These are phyloP conservation scores for Macrotis lagotis DNA, from an alignment of 2,113 vertebrate genomes.

Conservation along the genomic window DNA sequence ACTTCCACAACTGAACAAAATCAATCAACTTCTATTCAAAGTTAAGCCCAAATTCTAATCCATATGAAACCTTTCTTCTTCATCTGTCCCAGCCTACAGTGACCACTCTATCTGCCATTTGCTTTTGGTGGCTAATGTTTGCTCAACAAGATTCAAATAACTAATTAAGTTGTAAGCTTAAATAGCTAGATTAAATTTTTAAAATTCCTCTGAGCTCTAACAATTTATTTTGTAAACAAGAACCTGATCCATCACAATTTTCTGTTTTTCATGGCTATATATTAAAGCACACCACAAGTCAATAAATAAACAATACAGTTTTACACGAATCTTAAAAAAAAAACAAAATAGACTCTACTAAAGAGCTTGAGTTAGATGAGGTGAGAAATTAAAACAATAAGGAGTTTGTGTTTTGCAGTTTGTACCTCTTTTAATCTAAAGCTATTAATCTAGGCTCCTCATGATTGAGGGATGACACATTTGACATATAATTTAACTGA, in stretches of 20 bases:
- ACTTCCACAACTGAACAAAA: background rate
- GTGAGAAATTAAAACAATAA: background rate
- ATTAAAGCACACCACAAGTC: background rate
- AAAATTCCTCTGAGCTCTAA: background rate
- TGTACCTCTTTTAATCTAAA: background rate
- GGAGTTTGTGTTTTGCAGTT: background rate
- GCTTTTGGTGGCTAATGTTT: background rate
- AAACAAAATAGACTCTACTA: background rate
- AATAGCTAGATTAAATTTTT: background rate
- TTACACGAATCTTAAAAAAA: background rate
- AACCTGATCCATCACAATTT: no score
- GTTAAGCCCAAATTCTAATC: background rate
- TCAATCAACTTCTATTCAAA: background rate
- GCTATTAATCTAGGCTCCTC: background rate
- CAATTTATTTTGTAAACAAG: background rate
- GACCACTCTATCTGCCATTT: background rate
- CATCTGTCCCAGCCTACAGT: background rate
- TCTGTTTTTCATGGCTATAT: background rate
- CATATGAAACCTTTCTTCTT: background rate
- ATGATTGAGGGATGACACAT: background rate
- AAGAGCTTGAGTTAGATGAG: background rate
- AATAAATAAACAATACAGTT: background rate
- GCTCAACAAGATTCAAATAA: background rate
- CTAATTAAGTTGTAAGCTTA: background rate
- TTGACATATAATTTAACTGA: no score